These are phyloP conservation scores for Nudaria mundana DNA, from an alignment of 2,888 invertebrate species.

Conservation along the genomic window DNA sequence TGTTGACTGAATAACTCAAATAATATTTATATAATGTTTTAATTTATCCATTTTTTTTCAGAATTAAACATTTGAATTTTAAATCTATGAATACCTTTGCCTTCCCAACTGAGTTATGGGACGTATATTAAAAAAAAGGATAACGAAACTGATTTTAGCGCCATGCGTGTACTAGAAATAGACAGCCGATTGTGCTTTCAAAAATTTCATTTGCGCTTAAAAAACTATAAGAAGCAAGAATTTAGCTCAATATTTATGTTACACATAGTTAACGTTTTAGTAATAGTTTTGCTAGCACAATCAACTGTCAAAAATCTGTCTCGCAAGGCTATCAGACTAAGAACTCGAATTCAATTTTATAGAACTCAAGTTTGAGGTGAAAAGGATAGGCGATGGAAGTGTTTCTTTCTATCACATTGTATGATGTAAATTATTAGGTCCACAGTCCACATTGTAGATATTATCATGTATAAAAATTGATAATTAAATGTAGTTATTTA, in stretches of 20 bases:
- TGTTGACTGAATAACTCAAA: too few relatives aligned
- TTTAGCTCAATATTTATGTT: slow-evolving; percentile 12
- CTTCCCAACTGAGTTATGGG: slow-evolving; percentile 43
- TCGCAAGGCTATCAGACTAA: too few relatives aligned
- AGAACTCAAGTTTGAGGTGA: too few relatives aligned
- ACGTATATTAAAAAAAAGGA: slow-evolving; percentile 57
- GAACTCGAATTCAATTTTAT: too few relatives aligned
- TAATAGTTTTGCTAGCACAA: too few relatives aligned
- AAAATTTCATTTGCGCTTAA: slow-evolving; percentile 20
- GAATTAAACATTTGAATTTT: neutral
- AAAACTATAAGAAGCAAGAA: slow-evolving; percentile 13
- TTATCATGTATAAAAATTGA: slow-evolving; percentile 18
- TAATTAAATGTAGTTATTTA: slow-evolving; percentile 25
- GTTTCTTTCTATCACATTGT: slow-evolving; percentile 14
- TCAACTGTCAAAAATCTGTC: too few relatives aligned
- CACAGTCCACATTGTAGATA: slow-evolving; percentile 30
- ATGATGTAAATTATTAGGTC: slow-evolving; percentile 13
- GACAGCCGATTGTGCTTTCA: slow-evolving; percentile 14
- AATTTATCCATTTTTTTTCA: neutral
- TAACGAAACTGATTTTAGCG: slow-evolving; percentile 45
- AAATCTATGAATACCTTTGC: slow-evolving; percentile 34
- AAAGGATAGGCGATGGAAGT: too few relatives aligned
- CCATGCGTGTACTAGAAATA: slow-evolving; percentile 6
- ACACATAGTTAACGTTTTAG: too few relatives aligned
- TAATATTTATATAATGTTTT: too few relatives aligned